phyloP scores from a whole-genome alignment of 2,113 vertebrate species.

The Dolichallabes microphthalmus region DNA sequence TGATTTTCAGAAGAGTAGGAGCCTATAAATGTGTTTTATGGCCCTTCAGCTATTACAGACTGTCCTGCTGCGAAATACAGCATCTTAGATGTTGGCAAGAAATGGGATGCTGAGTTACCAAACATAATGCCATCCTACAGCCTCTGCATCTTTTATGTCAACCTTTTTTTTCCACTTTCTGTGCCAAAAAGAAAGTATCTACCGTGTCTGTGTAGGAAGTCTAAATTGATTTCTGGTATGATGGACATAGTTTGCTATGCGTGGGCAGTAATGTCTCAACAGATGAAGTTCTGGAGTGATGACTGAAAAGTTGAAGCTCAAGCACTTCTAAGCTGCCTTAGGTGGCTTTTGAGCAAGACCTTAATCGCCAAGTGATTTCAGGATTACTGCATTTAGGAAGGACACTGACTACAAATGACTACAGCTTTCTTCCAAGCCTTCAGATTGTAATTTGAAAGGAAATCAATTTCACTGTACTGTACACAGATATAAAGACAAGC shows the following conservation, averaged over 20 bases:
- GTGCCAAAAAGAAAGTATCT: neutral
- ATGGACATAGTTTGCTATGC: neutral
- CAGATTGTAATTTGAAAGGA: neutral
- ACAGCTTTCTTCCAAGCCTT: neutral
- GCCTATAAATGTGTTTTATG: conserved; percentile 36
- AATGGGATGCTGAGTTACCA: conserved; percentile 15
- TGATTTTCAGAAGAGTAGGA: neutral
- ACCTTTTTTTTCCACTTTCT: neutral
- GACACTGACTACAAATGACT: neutral
- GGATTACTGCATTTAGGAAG: neutral
- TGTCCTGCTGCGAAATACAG: conserved; percentile 18
- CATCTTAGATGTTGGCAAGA: conserved; percentile 34
- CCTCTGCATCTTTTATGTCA: conserved; percentile 10
- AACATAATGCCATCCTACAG: conserved; percentile 13
- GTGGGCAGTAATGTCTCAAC: neutral
- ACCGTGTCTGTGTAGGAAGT: neutral
- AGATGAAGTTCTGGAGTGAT: neutral
- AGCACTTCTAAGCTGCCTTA: neutral
- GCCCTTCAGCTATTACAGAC: conserved; percentile 12
- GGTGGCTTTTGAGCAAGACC: neutral
- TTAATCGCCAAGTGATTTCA: neutral
- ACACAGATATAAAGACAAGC: neutral
- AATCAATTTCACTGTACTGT: neutral
- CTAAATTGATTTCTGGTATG: neutral
- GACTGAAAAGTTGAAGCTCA: neutral